Evolutionary conservation across 2,797 vertebrate genomes (phyloP), one percentile per base, ranked within the genome.

Genomic region (Cottoperca gobio): DNA sequence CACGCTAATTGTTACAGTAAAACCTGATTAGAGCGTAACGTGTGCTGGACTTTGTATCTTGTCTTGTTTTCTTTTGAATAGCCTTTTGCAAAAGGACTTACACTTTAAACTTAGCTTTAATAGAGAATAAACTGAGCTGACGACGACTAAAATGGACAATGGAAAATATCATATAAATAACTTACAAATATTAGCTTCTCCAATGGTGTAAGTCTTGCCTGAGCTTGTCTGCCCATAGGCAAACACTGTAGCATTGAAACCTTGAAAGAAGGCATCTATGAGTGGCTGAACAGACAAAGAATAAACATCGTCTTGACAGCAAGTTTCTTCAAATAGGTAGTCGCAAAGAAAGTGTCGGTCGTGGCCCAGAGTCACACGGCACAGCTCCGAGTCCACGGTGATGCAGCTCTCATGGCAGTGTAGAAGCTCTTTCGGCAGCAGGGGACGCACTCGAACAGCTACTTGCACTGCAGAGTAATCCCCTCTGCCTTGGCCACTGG

Each of bases 161-260:
- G 8, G 21, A 48, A 70, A 35, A 2, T 0, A 39, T 40, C 0
- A 40, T 94, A 94, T 92, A 94, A 82, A 96, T 91, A 54, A 96
- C 97, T 97, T 90, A 99, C 97, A 96, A 76, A 97, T 96, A 87
- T 97, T 97, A 72, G 96, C 95, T 91, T 97, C 97, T 59, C 98
- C 98, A 78, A 99, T 96, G 52, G 97, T 99, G 89, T 99, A 97
- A 0, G 98, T 99, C 93, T 99, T 99, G 60, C 98, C 98, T 0
- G 97, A 99, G 79, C 98, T 97, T 0, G 97, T 99, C 94, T 99
- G 98, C 1, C 97, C 98, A 17, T 99, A 99, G 54, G 97, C 97
- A 89, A 99, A 98, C 21, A 99, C 95, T 0, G 98, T 99, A 59
- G 96, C 96, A 28, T 99, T 99, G 93, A 97, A 97, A 6, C 98